Base-by-base conservation (phyloP, 2,797 vertebrate genomes). In the Delichon dasypus region DNA sequence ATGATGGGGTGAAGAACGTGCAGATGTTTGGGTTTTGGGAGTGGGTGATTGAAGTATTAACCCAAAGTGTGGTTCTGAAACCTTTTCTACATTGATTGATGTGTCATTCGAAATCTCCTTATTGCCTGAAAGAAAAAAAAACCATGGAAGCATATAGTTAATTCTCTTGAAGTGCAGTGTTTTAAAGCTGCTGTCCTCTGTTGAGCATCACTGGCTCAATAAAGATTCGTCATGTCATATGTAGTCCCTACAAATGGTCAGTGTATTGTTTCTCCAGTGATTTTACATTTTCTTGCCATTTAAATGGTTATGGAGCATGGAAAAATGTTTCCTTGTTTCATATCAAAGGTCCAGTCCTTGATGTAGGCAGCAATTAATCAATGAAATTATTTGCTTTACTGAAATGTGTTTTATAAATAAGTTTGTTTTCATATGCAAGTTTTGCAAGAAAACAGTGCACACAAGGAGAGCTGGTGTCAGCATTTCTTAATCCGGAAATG, bases 401-500 rank as follows among this genome's bases (percentile, higher is more conserved):
- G 53, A 86, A 93, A 71, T 45, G 9, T 72, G n/a, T 96, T 96
- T 93, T 84, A 89, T 88, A 94, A 93, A 74, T 88, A 93, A 93
- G 71, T 95, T 91, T 40, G 36, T 74, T 93, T 93, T 85, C 3
- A 3, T 65, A 54, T 65, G n/a, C 72, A 74, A 64, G 68, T 74
- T 78, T 87, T 90, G 91, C 71, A 88, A 73, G 88, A 87, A 90
- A 94, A 51, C 72, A 34, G 42, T 21, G 21, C 54, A 48, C 3
- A 4, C 54, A 71, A 61, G 68, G 67, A 79, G 83, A 87, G 47
- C 71, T 82, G 36, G 15, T 65, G 54, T 96, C 93, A 95, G 90
- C 93, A 77, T 38, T 60, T 97, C 95, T 89, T 71, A 82, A 89
- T 94, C 90, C 88, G 74, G 88, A 93, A 90, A 82, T 93, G 91